Percentiles rank a stretch among this genome's conserved stretches.
Conservation (phyloP, 1,140 invertebrate species). For the Aphaenogaster ashmeadi region DNA sequence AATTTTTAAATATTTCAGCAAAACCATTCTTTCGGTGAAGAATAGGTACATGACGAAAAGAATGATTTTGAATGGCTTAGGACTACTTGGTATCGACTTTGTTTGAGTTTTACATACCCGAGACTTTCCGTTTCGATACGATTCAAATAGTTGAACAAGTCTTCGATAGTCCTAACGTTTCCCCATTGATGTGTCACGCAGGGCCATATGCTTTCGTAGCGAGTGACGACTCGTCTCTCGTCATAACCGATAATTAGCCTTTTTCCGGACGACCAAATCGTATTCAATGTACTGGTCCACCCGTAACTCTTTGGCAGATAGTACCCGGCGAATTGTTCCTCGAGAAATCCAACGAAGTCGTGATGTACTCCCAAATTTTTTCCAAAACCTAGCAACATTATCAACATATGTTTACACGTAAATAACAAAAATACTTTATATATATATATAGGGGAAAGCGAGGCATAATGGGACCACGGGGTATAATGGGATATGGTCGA, state of each 20-base stretch:
- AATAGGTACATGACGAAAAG: not conserved
- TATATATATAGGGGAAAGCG: no score
- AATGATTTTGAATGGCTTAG: not conserved
- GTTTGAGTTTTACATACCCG: constrained; percentile 18
- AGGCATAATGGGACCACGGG: no score
- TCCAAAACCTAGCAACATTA: constrained; percentile 82
- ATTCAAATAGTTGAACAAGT: constrained; percentile 86
- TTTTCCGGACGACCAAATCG: constrained; percentile 87
- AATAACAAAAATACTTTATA: not conserved
- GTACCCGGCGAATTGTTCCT: constrained; percentile 86
- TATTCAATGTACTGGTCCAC: constrained; percentile 85
- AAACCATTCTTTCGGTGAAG: not conserved
- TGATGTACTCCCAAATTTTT: constrained; percentile 85
- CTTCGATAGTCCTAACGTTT: constrained; percentile 86
- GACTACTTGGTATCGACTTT: not conserved
- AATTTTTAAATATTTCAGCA: no score
- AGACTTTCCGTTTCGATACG: constrained; percentile 76
- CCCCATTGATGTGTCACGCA: constrained; percentile 89
- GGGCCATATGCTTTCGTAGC: constrained; percentile 82
- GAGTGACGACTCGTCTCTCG: constrained; percentile 79
- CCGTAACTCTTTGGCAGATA: constrained; percentile 85
- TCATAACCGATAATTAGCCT: constrained; percentile 89
- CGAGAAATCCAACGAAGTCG: constrained; percentile 86
- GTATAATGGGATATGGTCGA: no score
- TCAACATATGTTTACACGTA: not conserved